These are phyloP conservation scores for Solenopsis invicta DNA, from an alignment of 1,140 invertebrate species.

Conservation along the genomic window DNA sequence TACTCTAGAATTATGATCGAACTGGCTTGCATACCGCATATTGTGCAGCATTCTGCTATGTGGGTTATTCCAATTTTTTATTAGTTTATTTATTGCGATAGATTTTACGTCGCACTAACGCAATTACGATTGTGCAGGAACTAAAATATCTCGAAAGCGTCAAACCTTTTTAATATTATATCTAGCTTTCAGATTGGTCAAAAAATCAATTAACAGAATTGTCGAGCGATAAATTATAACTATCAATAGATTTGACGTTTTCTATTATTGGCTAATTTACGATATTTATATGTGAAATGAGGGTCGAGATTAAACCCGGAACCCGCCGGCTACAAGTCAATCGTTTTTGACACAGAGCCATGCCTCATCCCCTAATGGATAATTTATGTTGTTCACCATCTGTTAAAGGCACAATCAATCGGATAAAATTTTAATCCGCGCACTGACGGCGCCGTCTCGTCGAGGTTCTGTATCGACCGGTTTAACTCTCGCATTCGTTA, in stretches of 20 bases:
- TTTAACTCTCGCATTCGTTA: constrained; percentile 21
- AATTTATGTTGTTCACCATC: background rate
- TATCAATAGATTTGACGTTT: no score
- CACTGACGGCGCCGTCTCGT: background rate
- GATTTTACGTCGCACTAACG: background rate
- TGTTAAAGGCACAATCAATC: constrained; percentile 13
- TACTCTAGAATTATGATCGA: no score
- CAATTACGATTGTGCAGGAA: background rate
- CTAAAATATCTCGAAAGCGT: background rate
- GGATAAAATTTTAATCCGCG: constrained; percentile 31
- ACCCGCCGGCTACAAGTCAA: no score
- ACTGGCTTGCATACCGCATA: no score
- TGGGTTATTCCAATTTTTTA: background rate
- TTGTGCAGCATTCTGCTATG: no score
- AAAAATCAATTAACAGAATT: background rate
- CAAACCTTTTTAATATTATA: background rate
- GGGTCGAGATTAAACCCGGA: no score
- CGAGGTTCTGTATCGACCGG: constrained; percentile 12
- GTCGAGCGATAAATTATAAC: no score
- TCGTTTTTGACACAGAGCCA: no score
- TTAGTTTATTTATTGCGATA: background rate
- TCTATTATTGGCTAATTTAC: no score
- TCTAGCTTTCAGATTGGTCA: no score
- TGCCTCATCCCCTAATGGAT: background rate
- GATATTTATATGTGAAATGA: no score